Base-by-base conservation (phyloP, 2,888 invertebrate genomes). In the Apodemia zela region DNA sequence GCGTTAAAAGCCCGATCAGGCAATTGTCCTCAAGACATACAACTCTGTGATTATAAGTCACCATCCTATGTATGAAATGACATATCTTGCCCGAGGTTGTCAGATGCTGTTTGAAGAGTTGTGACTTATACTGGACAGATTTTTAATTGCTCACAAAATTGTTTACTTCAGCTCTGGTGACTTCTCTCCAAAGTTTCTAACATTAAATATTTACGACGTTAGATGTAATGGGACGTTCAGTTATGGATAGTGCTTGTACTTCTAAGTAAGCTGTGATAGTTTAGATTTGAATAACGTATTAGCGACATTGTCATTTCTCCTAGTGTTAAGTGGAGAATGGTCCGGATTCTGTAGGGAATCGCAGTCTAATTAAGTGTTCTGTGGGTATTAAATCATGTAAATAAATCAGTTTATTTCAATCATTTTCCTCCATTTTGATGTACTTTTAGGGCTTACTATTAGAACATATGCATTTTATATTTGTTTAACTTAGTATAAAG, bases 231-330 rank as follows among this genome's bases (percentile, higher is more conserved):
- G 45, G 45, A 51, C 66, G 42, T 51, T 42, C 33, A 60, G 45
- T 49, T 47, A 61, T 49, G 60, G 59, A 72, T 63, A 35, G 71
- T 68, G 77, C 73, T 73, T 67, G 77, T 81, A 79, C 84, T 81
- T 79, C 78, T 81, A 79, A 84, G 84, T 88, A 77, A 88, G 85
- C 88, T 91, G 90, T 90, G 89, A 89, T 89, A 89, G 86, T 81
- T 82, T 89, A 85, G 80, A 83, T 83, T 83, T 80, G 85, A 81
- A 87, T 86, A 86, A 73, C 72, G 69, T 74, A 76, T 72, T 71
- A 79, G 64, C 74, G 38, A 13, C 38, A 74, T 77, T 77, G 77
- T 77, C 73, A 73, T 72, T 70, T 72, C 69, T 68, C 71, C 80
- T 86, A 82, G 85, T 81, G 81, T 75, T 87, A 87, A 85, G 73